A percentile compares a stretch with the other conserved stretches of the same genome.
Evolutionary conservation across 2,888 invertebrate species (phyloP).

Genomic region (Apoda limacodes): DNA sequence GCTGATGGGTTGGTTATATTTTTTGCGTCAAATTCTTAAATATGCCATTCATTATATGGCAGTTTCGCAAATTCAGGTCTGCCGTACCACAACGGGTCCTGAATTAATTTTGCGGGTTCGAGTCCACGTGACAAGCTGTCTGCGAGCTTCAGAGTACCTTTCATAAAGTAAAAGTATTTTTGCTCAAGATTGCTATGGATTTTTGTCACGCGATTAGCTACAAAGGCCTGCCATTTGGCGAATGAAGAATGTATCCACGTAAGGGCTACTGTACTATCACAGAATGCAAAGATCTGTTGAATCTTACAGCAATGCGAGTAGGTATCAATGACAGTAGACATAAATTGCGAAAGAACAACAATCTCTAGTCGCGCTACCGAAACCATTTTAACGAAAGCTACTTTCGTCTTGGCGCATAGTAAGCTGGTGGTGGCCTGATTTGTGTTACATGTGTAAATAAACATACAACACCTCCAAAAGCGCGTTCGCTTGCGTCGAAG

Average conservation of each 20-base stretch:
- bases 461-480: background rate
- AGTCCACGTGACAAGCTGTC: conserved; percentile 8
- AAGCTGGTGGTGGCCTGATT: background rate
- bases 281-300: conserved; percentile 1
- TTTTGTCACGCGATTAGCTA: conserved; percentile 6
- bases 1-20: conserved; percentile 1
- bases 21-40: background rate
- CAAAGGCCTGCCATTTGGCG: conserved; percentile 4
- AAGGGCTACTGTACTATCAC: conserved; percentile 1
- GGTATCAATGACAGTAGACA: conserved; percentile 3
- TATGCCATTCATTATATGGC: conserved; percentile 1
- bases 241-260: conserved; percentile 2
- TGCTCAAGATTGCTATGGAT: too few species aligned
- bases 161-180: conserved; percentile 5
- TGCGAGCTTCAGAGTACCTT: conserved; percentile 5
- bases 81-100: conserved; percentile 8
- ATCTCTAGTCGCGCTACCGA: conserved; percentile 6
- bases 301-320: background rate
- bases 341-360: conserved; percentile 1
- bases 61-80: conserved; percentile 3
- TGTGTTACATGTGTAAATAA: background rate
- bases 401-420: too few species aligned
- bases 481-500: background rate
- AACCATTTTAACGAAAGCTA: conserved; percentile 4
- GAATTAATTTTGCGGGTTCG: conserved; percentile 4